Evolutionary conservation across 2,797 vertebrate genomes (phyloP), one percentile per base, ranked within the genome.

Genomic region (Nothura maculosa): DNA sequence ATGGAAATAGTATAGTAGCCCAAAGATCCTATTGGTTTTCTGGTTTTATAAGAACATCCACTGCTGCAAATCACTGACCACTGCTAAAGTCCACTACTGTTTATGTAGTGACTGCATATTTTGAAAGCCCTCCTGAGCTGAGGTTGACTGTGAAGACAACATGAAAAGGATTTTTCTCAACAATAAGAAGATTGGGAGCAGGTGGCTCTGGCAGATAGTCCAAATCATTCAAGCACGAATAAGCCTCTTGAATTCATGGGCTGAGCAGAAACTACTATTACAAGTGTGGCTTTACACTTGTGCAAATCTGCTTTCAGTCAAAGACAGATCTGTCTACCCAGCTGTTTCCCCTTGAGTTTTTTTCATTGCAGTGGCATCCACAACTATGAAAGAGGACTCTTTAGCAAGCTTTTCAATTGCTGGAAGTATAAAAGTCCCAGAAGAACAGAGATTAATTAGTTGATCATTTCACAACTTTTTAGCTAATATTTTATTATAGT

Each of bases 151-250:
- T 67, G 24, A 21, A 74, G 76, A 89, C 81, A 94, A 28, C 40
- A 57, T 64, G 63, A 82, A 82, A 90, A 85, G 21, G 40, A 82
- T 89, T 92, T 82, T 12, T 92, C 50, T 91, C 54, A 91, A 68
- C 87, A 70, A 52, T 87, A 87, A 85, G 81, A 80, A 60, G 58
- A 68, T 85, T 80, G 40, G 2, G 0, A 58, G n/a, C 89, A 85
- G 85, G 82, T 92, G 91, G 45, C 28, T 91, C 25, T 57, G 78
- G 61, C 8, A 93, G 93, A 95, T 91, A 92, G 48, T 28, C 42
- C 32, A 87, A 78, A 83, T 40, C 73, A 64, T 93, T 77, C 61
- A 91, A 82, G 73, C 54, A 70, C 68, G 61, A 52, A 72, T 81
- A 85, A 91, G 82, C 22, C 57, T 89, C 91, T 83, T 85, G 76